These are phyloP conservation scores for Gobionotothen gibberifrons DNA, from an alignment of 2,797 vertebrate genomes.

Conservation along the genomic window DNA sequence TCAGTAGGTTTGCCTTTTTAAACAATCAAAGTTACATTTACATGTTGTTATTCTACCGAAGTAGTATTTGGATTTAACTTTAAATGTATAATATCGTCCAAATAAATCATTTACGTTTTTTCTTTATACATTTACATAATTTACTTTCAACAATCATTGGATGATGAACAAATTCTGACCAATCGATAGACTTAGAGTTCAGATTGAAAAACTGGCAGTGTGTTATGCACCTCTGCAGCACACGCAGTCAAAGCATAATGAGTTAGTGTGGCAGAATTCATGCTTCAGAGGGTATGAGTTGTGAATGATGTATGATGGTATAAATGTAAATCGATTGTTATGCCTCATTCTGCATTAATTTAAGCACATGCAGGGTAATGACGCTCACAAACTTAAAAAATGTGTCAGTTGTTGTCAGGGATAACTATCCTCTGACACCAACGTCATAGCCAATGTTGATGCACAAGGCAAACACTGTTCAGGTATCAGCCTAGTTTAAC, in stretches of 20 bases:
- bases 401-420: conserved; percentile 13
- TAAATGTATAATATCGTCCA: neutral
- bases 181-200: neutral
- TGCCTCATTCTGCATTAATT: conserved; percentile 16
- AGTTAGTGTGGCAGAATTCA: conserved; percentile 26
- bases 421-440: conserved; percentile 14
- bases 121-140: neutral
- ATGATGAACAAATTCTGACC: neutral
- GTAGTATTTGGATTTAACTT: neutral
- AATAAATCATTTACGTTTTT: neutral
- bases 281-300: conserved; percentile 30
- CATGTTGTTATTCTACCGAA: neutral
- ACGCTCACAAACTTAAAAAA: conserved; percentile 53
- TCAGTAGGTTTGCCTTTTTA: neutral
- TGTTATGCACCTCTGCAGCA: conserved; percentile 4
- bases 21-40: neutral
- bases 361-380: conserved; percentile 68
- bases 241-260: conserved; percentile 28
- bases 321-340: neutral
- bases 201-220: neutral
- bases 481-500: conserved; percentile 35
- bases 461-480: conserved; percentile 36
- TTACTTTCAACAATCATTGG: neutral
- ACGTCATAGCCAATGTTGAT: conserved; percentile 18
- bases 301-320: conserved; percentile 13